Conservation (phyloP, 2,888 invertebrate genomes). For the Microplitis deprimator region DNA sequence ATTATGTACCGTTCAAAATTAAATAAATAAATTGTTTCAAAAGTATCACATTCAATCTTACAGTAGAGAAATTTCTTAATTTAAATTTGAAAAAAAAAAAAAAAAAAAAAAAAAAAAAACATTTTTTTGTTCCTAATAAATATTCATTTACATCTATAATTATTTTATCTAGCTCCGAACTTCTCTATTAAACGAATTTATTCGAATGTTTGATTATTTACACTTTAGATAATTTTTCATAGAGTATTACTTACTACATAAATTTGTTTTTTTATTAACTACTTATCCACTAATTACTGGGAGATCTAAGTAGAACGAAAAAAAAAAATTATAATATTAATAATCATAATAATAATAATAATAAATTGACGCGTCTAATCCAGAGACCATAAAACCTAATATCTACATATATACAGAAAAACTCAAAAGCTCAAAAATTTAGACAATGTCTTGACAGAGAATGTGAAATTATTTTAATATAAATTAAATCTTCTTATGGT, state of each 20-base stretch:
- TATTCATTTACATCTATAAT: not conserved
- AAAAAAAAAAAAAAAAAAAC: too few relatives aligned
- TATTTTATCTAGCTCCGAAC: not conserved
- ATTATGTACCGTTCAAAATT: not conserved
- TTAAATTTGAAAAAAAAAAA: not conserved
- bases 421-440: conserved; percentile 44
- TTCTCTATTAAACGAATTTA: conserved; percentile 28
- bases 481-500: not conserved
- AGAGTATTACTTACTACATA: conserved; percentile 6
- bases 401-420: conserved; percentile 37
- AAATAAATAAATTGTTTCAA: not conserved
- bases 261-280: conserved; percentile 8
- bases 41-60: not conserved
- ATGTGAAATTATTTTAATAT: not conserved
- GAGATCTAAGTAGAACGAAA: conserved; percentile 4
- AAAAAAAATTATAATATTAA: conserved; percentile 3
- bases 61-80: not conserved
- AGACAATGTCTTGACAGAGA: not conserved
- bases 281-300: conserved; percentile 9
- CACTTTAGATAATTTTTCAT: conserved; percentile 17
- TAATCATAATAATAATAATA: not conserved
- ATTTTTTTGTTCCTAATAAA: not conserved
- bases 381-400: conserved; percentile 8
- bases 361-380: conserved; percentile 20
- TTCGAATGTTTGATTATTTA: conserved; percentile 24